Conservation (phyloP, 2,113 vertebrate genomes). For the Balaeniceps rex region DNA sequence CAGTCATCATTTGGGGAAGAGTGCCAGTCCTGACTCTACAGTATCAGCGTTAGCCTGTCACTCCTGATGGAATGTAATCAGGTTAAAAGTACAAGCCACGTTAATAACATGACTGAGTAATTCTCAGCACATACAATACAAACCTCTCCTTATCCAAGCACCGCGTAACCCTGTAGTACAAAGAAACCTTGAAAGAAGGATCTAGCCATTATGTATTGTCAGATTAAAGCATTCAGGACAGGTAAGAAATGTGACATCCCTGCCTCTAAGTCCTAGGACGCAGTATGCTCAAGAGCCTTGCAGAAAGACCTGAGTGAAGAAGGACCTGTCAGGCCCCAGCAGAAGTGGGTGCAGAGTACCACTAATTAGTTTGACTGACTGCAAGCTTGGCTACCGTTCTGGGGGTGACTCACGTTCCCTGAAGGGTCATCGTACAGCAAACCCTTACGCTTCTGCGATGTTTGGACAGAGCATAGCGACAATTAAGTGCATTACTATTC, state of each 20-base stretch:
- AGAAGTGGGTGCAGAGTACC: background rate
- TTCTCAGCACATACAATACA: background rate
- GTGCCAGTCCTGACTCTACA: background rate
- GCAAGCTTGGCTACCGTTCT: background rate
- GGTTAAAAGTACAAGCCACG: background rate
- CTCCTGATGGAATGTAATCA: background rate
- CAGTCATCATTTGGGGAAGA: background rate
- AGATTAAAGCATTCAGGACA: background rate
- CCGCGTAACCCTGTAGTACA: background rate
- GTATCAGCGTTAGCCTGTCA: background rate
- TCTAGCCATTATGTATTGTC: background rate
- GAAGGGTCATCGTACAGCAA: background rate
- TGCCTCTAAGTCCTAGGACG: background rate
- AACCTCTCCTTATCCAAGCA: background rate
- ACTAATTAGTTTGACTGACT: background rate
- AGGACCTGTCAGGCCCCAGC: slow-evolving; percentile 16
- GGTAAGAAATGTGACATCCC: background rate
- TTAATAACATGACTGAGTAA: background rate
- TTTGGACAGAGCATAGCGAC: background rate
- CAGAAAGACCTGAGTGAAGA: background rate
- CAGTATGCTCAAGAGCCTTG: background rate
- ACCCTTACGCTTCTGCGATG: background rate
- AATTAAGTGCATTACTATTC: background rate
- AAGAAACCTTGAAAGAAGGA: background rate
- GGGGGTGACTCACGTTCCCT: background rate